Evolutionary conservation across 2,888 invertebrate species (phyloP).

Genomic region (Athrips mouffetella): DNA sequence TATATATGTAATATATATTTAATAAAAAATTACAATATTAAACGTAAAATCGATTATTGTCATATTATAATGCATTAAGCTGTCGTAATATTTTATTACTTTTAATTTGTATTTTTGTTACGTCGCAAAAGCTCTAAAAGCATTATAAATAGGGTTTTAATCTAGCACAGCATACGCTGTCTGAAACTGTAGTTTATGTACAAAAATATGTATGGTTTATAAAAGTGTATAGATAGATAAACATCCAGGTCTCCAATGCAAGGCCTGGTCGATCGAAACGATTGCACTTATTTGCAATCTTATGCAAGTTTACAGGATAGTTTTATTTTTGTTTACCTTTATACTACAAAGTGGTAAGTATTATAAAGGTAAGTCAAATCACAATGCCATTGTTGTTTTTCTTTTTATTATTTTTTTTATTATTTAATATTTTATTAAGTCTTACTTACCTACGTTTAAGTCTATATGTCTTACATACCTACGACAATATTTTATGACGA

Average conservation of each 20-base stretch:
- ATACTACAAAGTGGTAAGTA: slow-evolving; percentile 51
- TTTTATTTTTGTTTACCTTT: slow-evolving; percentile 47
- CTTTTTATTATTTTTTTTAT: slow-evolving; percentile 36
- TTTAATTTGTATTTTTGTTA: slow-evolving; percentile 51
- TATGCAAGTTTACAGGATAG: slow-evolving; percentile 74
- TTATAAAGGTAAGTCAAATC: slow-evolving; percentile 42
- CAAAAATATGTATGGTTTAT: slow-evolving; percentile 71
- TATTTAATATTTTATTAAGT: slow-evolving; percentile 38
- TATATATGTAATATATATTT: slow-evolving; percentile 49
- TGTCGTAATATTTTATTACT: slow-evolving; percentile 50
- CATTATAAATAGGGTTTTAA: slow-evolving; percentile 48
- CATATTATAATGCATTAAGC: slow-evolving; percentile 62
- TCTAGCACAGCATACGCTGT: slow-evolving; percentile 55
- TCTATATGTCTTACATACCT: slow-evolving; percentile 63
- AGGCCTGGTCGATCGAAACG: slow-evolving; percentile 78
- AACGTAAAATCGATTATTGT: slow-evolving; percentile 54
- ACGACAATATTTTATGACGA: slow-evolving; percentile 73
- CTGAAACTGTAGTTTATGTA: slow-evolving; percentile 55
- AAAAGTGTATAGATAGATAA: slow-evolving; percentile 54
- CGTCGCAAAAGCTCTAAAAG: slow-evolving; percentile 70
- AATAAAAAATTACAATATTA: slow-evolving; percentile 63
- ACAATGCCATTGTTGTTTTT: slow-evolving; percentile 66
- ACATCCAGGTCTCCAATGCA: slow-evolving; percentile 67
- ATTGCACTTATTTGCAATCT: slow-evolving; percentile 68
- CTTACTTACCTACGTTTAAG: slow-evolving; percentile 60